These are phyloP conservation scores for Piezodorus guildinii DNA, from an alignment of 1,140 invertebrate species.

Conservation along the genomic window DNA sequence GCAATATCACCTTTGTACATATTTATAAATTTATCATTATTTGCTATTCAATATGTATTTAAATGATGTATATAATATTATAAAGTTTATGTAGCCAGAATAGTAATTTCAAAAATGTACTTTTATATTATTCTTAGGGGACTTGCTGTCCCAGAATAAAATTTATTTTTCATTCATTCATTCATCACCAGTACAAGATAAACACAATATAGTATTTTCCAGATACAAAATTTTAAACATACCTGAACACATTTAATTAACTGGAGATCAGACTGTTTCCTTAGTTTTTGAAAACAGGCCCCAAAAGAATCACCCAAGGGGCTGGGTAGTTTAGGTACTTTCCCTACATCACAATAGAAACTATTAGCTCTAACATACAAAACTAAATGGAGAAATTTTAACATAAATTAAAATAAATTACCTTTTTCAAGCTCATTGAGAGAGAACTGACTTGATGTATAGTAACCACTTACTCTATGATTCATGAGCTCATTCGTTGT, in stretches of 20 bases:
- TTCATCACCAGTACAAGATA: too few relatives aligned
- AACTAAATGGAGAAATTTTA: too few relatives aligned
- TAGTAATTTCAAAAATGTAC: too few relatives aligned
- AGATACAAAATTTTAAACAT: not conserved
- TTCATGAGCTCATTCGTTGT: conserved; percentile 62
- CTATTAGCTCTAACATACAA: not conserved
- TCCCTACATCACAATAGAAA: not conserved
- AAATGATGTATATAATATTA: too few relatives aligned
- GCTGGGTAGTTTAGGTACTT: conserved; percentile 29
- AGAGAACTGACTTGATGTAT: conserved; percentile 63
- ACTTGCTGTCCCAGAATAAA: too few relatives aligned
- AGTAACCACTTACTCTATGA: conserved; percentile 74
- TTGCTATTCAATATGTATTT: too few relatives aligned
- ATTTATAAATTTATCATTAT: too few relatives aligned
- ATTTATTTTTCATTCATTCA: too few relatives aligned
- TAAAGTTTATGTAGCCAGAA: too few relatives aligned
- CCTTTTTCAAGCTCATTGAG: conserved; percentile 35
- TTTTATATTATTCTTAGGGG: too few relatives aligned
- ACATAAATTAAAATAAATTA: conserved; percentile 16
- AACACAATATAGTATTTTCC: too few relatives aligned
- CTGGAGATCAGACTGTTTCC: conserved; percentile 78
- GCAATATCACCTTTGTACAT: too few relatives aligned
- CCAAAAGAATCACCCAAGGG: conserved; percentile 43
- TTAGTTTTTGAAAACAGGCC: conserved; percentile 54
- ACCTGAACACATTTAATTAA: conserved; percentile 50